Percentiles rank a stretch among this genome's conserved stretches.
Conservation (phyloP, 2,797 vertebrate genomes). For the Chaetophractus vellerosus region DNA sequence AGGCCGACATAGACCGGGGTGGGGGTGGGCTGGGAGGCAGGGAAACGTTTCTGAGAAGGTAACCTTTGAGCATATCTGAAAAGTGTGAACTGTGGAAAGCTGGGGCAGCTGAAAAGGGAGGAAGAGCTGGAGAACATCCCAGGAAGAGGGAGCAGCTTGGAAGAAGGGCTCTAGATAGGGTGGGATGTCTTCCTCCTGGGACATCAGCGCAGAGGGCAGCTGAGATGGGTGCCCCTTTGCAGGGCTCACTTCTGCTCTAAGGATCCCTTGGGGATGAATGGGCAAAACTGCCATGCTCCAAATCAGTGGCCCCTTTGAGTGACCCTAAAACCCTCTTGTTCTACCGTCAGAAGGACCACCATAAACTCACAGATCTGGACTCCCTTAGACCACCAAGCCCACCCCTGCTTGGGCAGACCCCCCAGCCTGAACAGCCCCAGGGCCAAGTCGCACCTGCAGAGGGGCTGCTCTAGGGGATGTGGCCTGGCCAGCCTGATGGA, state of each 20-base stretch:
- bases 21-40: not conserved
- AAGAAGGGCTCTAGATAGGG: not conserved
- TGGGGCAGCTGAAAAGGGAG: not conserved
- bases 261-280: not conserved
- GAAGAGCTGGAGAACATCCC: not conserved
- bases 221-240: not conserved
- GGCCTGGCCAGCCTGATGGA: no score
- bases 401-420: not conserved
- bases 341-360: not conserved
- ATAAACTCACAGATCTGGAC: not conserved
- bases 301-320: not conserved
- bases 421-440: not conserved
- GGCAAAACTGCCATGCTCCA: not conserved
- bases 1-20: accelerated
- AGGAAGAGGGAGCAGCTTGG: not conserved
- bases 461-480: not conserved
- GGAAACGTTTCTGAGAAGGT: not conserved
- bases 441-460: not conserved
- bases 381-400: not conserved
- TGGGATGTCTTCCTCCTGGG: not conserved
- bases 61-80: not conserved
- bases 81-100: not conserved
- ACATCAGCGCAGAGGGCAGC: not conserved
- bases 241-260: not conserved
- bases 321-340: not conserved